Evolutionary conservation across 2,888 invertebrate genomes (phyloP).

Genomic region (Junonia oenone): DNA sequence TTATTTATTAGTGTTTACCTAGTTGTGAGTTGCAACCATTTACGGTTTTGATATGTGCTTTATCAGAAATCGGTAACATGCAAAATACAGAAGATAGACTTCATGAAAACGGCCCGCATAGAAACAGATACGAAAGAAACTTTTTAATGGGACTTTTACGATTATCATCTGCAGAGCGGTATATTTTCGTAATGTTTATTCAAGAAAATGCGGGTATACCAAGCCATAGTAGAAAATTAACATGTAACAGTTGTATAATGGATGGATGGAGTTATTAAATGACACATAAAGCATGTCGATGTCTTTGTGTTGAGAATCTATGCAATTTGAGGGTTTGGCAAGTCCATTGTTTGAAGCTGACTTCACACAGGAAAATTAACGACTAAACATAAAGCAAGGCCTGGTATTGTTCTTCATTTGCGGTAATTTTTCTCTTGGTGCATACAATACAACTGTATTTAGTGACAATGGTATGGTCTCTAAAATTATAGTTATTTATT

Average conservation of each 20-base stretch:
- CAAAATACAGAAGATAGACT: no score
- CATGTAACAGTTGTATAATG: no score
- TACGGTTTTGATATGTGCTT: no score
- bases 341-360: slow-evolving; percentile 10
- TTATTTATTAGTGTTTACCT: no score
- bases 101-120: no score
- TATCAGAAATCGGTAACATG: no score
- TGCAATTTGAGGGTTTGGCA: slow-evolving; percentile 5
- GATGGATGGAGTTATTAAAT: background rate
- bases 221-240: no score
- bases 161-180: no score
- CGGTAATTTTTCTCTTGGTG: slow-evolving; percentile 3
- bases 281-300: background rate
- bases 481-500: background rate
- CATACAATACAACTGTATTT: background rate
- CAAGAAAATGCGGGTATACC: background rate
- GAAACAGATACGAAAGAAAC: no score
- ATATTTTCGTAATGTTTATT: background rate
- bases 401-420: slow-evolving; percentile 11
- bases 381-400: slow-evolving; percentile 7
- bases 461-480: background rate
- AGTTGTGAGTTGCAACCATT: no score
- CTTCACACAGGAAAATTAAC: slow-evolving; percentile 8
- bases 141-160: no score
- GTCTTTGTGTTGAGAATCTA: background rate